Evolutionary conservation across 2,113 vertebrate genomes (phyloP), one percentile per base, ranked within the genome.

Genomic region (Paramisgurnus dabryanus): DNA sequence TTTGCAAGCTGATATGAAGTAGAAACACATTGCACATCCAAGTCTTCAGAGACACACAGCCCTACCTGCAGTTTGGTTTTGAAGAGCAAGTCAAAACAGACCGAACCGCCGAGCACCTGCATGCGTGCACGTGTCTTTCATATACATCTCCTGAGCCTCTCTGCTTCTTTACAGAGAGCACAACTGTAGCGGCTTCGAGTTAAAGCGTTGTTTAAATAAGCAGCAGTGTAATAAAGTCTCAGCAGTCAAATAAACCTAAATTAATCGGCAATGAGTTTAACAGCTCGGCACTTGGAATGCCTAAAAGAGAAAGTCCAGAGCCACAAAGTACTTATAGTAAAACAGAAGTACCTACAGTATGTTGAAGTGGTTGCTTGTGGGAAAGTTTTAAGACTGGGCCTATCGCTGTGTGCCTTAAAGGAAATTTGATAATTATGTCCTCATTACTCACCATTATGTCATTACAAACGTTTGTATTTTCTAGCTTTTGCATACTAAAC

Each of bases 221-320:
- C 57, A 49, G 57, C 73, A 64, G 73, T 66, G 22, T 34, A 55
- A 78, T 65, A 55, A 66, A 43, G 45, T 45, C 53, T 49, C 64
- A 47, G 64, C 17, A 58, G 68, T 78, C 82, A 78, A 80, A 70
- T 60, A 77, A 77, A 67, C 50, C 34, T 41, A 55, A 78, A 64
- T 64, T 47, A 65, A 78, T 47, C 11, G 49, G 22, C 60, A 69
- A 76, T 64, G 40, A 47, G 60, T 80, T 72, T 72, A 55, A 61
- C 78, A 55, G 69, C 61, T 79, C 34, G 55, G 55, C 18, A 69
- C 8, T 40, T 47, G 49, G 43, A 34, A 61, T 11, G 7, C 45
- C 45, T 22, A 49, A 70, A 55, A 71, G 76, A 85, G 50, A 61
- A 79, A 82, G 77, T 64, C 39, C 55, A 82, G 67, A 77, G 60